These are phyloP conservation scores for Philereme transversata DNA, from an alignment of 2,888 invertebrate species.

Conservation along the genomic window DNA sequence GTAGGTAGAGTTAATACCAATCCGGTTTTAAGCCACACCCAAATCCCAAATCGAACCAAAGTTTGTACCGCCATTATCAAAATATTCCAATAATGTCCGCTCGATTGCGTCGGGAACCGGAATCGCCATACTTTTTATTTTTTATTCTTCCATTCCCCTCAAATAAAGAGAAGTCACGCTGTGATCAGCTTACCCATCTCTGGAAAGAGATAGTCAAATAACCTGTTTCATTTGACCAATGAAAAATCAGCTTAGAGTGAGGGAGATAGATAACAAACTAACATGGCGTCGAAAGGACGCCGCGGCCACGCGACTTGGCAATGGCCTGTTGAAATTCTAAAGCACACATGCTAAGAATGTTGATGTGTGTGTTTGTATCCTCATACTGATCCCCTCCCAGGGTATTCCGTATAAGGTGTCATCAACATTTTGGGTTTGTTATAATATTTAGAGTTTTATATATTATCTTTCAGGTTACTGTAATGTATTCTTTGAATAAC, in stretches of 20 bases:
- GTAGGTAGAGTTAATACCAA: slow-evolving; percentile 12
- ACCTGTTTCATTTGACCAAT: slow-evolving; percentile 48
- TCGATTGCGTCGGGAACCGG: slow-evolving; percentile 45
- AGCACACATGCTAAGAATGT: slow-evolving; percentile 49
- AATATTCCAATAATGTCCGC: slow-evolving; percentile 51
- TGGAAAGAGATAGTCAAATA: slow-evolving; percentile 56
- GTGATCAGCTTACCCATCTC: slow-evolving; percentile 54
- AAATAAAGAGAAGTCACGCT: slow-evolving; percentile 69
- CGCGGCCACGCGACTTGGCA: slow-evolving; percentile 42
- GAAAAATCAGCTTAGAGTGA: slow-evolving; percentile 44
- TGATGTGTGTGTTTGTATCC: slow-evolving; percentile 59
- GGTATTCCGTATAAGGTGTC: slow-evolving; percentile 53
- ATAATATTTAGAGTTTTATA: no score
- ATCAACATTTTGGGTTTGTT: slow-evolving; percentile 47
- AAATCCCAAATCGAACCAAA: slow-evolving; percentile 21
- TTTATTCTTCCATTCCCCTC: slow-evolving; percentile 73
- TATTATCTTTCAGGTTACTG: not conserved
- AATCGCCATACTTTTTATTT: slow-evolving; percentile 57
- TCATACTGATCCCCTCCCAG: slow-evolving; percentile 60
- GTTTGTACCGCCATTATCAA: slow-evolving; percentile 49
- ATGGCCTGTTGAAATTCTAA: slow-evolving; percentile 63
- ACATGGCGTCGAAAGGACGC: slow-evolving; percentile 71
- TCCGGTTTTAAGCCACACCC: slow-evolving; percentile 27
- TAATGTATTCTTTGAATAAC: not conserved
- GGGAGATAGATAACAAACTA: slow-evolving; percentile 65